These are phyloP conservation scores for Laothoe populi DNA, from an alignment of 2,888 invertebrate species.

Conservation along the genomic window DNA sequence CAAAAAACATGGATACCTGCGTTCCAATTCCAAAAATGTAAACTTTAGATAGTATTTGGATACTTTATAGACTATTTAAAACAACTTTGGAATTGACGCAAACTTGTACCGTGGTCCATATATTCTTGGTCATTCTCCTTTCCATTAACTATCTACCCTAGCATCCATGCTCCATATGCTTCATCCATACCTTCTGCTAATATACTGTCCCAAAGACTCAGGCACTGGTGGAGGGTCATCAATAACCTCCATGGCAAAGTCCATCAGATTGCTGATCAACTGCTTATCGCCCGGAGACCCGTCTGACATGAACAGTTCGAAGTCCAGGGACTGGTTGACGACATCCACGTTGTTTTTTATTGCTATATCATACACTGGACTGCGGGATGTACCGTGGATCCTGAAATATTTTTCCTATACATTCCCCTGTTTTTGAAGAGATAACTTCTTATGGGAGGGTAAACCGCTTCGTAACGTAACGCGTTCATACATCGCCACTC, in stretches of 20 bases:
- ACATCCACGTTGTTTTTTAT: slow-evolving; percentile 44
- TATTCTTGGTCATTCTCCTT: too few relatives aligned
- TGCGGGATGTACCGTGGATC: slow-evolving; percentile 64
- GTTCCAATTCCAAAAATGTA: too few relatives aligned
- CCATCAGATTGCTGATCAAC: slow-evolving; percentile 43
- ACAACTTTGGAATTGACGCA: too few relatives aligned
- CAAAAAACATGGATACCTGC: too few relatives aligned
- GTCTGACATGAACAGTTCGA: slow-evolving; percentile 43
- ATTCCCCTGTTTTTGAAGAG: not conserved
- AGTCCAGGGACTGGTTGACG: slow-evolving; percentile 37
- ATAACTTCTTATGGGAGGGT: not conserved
- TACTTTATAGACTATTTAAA: too few relatives aligned
- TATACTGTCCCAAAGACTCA: slow-evolving; percentile 41
- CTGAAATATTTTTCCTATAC: slow-evolving; percentile 40
- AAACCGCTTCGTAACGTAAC: slow-evolving; percentile 26
- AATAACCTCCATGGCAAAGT: slow-evolving; percentile 32
- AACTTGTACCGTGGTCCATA: too few relatives aligned
- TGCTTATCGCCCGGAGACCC: slow-evolving; percentile 34
- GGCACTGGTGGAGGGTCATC: slow-evolving; percentile 34
- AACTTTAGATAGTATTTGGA: too few relatives aligned
- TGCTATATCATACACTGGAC: slow-evolving; percentile 49
- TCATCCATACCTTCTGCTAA: slow-evolving; percentile 46
- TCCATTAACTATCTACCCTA: too few relatives aligned
- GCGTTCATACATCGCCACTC: slow-evolving; percentile 6
- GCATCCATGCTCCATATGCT: too few relatives aligned